Evolutionary conservation across 2,888 invertebrate genomes (phyloP).

Genomic region (Biston betularia): DNA sequence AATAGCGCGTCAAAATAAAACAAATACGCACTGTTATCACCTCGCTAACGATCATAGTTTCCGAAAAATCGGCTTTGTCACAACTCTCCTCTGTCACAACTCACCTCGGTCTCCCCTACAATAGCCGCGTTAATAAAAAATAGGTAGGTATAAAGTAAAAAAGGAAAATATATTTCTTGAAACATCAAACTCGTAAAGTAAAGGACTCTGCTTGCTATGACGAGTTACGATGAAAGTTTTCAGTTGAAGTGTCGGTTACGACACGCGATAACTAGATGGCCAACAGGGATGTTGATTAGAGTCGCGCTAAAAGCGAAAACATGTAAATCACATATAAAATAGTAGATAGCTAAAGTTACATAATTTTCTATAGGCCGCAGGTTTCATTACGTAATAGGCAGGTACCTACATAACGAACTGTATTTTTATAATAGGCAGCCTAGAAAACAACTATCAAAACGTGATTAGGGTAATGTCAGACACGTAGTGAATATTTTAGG

Average conservation of each 20-base stretch:
- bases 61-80: too few species aligned
- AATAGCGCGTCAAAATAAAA: too few species aligned
- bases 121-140: too few species aligned
- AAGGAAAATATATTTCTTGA: not conserved
- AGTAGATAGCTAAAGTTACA: slow-evolving; percentile 53
- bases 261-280: slow-evolving; percentile 65
- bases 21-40: too few species aligned
- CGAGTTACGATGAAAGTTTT: slow-evolving; percentile 21
- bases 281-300: slow-evolving; percentile 67
- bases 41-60: too few species aligned
- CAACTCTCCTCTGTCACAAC: too few species aligned
- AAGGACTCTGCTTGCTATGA: slow-evolving; percentile 27
- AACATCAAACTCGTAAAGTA: too few species aligned
- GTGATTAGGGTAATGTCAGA: too few species aligned
- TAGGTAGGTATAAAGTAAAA: not conserved
- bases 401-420: not conserved
- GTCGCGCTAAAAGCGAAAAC: slow-evolving; percentile 81
- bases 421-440: slow-evolving; percentile 8
- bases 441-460: not conserved
- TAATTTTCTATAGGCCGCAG: slow-evolving; percentile 46
- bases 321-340: slow-evolving; percentile 62
- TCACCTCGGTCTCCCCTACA: too few species aligned
- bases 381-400: slow-evolving; percentile 26
- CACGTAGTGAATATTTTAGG: too few species aligned
- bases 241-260: slow-evolving; percentile 51